phyloP scores from a whole-genome alignment of 2,888 invertebrate genomes.

The Noctua pronuba region DNA sequence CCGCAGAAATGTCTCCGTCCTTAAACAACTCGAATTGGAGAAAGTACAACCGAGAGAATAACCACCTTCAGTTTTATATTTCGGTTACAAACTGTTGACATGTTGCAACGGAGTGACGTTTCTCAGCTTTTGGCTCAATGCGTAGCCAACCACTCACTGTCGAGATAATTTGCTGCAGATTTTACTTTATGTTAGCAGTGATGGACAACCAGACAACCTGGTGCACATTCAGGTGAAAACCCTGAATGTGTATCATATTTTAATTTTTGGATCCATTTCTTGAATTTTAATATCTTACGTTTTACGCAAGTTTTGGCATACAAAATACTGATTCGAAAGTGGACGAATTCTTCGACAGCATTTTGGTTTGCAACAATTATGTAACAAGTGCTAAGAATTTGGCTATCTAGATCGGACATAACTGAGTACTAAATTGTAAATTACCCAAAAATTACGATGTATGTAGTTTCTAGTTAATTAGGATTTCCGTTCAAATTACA shows the following conservation, averaged over 20 bases:
- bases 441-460: constrained; percentile 1
- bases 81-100: neutral
- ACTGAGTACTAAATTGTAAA: neutral
- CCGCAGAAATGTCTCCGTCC: neutral
- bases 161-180: neutral
- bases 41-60: neutral
- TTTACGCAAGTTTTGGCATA: constrained; percentile 17
- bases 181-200: neutral
- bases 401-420: constrained; percentile 22
- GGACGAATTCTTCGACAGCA: constrained; percentile 19
- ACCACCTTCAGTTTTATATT: neutral
- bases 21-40: neutral
- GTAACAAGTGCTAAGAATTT: constrained; percentile 28
- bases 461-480: constrained; percentile 9
- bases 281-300: neutral
- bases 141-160: neutral
- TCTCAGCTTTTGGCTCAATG: too few relatives aligned
- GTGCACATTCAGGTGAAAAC: neutral
- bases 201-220: neutral
- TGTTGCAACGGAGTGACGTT: neutral
- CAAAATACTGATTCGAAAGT: constrained; percentile 44
- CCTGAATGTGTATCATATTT: neutral
- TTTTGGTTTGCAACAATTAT: constrained; percentile 29
- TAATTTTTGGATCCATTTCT: neutral
- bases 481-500: constrained; percentile 27